These are phyloP conservation scores for Xanthia icteritia DNA, from an alignment of 2,888 invertebrate genomes.

Conservation along the genomic window DNA sequence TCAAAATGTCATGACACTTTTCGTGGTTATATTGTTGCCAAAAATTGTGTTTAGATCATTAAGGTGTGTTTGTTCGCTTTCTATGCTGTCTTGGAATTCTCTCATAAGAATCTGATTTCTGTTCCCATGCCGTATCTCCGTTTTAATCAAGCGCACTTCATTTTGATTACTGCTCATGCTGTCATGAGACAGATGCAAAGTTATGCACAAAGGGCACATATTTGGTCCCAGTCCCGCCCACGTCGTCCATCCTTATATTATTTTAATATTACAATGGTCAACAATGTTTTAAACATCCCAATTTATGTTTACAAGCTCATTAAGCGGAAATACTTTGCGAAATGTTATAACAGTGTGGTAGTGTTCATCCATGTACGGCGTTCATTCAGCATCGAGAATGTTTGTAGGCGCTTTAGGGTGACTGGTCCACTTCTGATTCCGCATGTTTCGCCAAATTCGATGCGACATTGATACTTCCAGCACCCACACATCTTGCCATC, in stretches of 20 bases:
- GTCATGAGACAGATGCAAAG: constrained; percentile 57
- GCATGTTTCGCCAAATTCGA: constrained; percentile 64
- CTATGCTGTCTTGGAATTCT: constrained; percentile 63
- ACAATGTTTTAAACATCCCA: constrained; percentile 65
- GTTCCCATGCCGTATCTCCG: constrained; percentile 36
- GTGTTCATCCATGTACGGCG: constrained; percentile 14
- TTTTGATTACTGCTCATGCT: constrained; percentile 65
- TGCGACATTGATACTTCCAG: constrained; percentile 59
- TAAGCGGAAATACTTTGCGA: constrained; percentile 32
- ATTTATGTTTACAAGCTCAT: constrained; percentile 49
- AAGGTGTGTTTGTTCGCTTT: constrained; percentile 69
- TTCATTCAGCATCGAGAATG: constrained; percentile 13
- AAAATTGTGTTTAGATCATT: constrained; percentile 76
- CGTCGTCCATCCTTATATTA: constrained; percentile 49
- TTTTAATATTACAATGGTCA: constrained; percentile 57
- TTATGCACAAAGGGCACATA: constrained; percentile 54
- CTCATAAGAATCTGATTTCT: constrained; percentile 64
- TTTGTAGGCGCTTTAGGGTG: constrained; percentile 49
- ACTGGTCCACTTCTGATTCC: constrained; percentile 58
- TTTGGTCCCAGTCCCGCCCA: constrained; percentile 58
- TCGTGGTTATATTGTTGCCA: constrained; percentile 77
- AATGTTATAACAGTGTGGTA: constrained; percentile 12
- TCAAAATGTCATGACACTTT: constrained; percentile 73
- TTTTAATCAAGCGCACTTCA: constrained; percentile 59
- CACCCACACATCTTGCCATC: constrained; percentile 67